Percentiles rank a stretch among this genome's conserved stretches.
Conservation (phyloP, 2,888 invertebrate species). For the Chrysolina oricalcia region DNA sequence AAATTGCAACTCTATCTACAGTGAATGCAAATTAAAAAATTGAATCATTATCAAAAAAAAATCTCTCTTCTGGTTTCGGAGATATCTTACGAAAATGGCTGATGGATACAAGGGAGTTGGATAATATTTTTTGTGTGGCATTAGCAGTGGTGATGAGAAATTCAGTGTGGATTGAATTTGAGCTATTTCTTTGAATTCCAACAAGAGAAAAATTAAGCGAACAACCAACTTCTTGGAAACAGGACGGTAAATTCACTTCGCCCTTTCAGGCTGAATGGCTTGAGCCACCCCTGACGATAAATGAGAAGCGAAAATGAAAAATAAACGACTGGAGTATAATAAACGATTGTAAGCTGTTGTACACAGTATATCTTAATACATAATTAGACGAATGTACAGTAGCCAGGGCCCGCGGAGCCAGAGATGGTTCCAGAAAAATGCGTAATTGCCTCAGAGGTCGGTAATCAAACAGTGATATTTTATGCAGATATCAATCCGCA, state of each 20-base stretch:
- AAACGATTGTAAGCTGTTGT: constrained; percentile 59
- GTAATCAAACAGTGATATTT: constrained; percentile 68
- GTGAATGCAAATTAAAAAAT: too few relatives aligned
- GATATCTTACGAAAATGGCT: too few relatives aligned
- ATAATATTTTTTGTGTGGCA: too few relatives aligned
- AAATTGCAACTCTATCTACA: too few relatives aligned
- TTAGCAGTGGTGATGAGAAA: too few relatives aligned
- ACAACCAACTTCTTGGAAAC: too few relatives aligned
- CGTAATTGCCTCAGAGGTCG: constrained; percentile 65
- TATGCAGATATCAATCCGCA: constrained; percentile 65
- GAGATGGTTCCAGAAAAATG: constrained; percentile 59
- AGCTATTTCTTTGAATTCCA: too few relatives aligned
- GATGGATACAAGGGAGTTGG: too few relatives aligned
- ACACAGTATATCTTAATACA: constrained; percentile 32
- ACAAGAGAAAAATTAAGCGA: too few relatives aligned
- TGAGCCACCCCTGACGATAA: constrained; percentile 50
- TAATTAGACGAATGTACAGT: constrained; percentile 65
- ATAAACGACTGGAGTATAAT: constrained; percentile 59
- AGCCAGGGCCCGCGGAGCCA: constrained; percentile 56
- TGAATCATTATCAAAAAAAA: too few relatives aligned
- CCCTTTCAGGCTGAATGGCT: not conserved
- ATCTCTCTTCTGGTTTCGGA: too few relatives aligned
- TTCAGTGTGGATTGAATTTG: too few relatives aligned
- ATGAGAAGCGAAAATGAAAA: constrained; percentile 56
- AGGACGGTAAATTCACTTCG: not conserved